phyloP scores from a whole-genome alignment of 1,140 invertebrate genomes.

The Caenorhabditis inopinata region DNA sequence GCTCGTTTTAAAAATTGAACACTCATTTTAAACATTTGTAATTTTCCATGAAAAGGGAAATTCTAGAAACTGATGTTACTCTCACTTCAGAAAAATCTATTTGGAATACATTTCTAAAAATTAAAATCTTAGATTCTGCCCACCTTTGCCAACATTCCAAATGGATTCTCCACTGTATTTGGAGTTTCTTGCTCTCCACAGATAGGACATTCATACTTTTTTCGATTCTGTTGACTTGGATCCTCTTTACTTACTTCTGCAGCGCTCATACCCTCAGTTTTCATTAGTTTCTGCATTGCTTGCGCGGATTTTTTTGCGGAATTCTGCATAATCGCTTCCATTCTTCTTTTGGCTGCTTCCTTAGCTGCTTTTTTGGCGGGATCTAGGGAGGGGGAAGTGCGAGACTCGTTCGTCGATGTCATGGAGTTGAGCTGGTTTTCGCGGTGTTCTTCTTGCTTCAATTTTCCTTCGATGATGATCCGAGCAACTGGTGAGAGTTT shows the following conservation, averaged over 20 bases:
- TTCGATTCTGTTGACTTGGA: slow-evolving; percentile 26
- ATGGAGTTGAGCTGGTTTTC: background rate
- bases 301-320: background rate
- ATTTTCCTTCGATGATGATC: background rate
- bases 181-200: slow-evolving; percentile 40
- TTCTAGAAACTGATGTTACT: no score
- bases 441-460: background rate
- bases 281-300: slow-evolving; percentile 36
- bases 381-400: background rate
- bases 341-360: background rate
- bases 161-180: slow-evolving; percentile 28
- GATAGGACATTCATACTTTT: slow-evolving; percentile 41
- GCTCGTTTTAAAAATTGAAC: no score
- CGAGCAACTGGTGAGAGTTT: background rate
- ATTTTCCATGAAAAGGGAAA: no score
- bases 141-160: slow-evolving; percentile 37
- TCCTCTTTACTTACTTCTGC: slow-evolving; percentile 26
- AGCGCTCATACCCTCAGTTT: slow-evolving; percentile 24
- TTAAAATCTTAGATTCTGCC: no score
- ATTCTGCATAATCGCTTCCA: background rate
- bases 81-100: no score
- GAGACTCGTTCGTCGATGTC: background rate
- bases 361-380: background rate
- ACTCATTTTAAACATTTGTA: no score
- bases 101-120: background rate